Evolutionary conservation across 23 tunicate species (phyloP).

Genomic region (Styela clava): DNA sequence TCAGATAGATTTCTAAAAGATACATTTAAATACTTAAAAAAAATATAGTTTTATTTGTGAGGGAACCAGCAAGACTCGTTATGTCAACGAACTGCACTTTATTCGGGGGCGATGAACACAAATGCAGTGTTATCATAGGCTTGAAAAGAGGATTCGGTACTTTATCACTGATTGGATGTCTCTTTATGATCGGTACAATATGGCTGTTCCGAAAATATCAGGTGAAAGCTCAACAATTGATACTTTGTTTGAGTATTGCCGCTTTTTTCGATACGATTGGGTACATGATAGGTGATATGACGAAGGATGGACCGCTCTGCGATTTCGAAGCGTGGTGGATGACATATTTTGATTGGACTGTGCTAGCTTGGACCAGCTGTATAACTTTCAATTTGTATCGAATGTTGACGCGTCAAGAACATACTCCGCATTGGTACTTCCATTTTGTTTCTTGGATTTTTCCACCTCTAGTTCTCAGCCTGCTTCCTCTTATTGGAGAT

Average conservation of each 20-base stretch:
- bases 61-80: no score
- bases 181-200: conserved; percentile 58
- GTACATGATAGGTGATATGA: conserved; percentile 79
- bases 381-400: conserved; percentile 78
- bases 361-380: conserved; percentile 73
- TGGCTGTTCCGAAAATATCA: conserved; percentile 38
- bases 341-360: conserved; percentile 95
- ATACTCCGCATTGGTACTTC: conserved; percentile 44
- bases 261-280: conserved; percentile 92
- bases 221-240: conserved; percentile 61
- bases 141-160: conserved; percentile 69
- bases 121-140: conserved; percentile 65
- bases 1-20: no score
- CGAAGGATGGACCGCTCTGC: conserved; percentile 71
- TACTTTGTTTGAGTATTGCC: conserved; percentile 81
- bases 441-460: conserved; percentile 66
- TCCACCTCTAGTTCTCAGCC: conserved; percentile 66
- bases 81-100: conserved; percentile 36
- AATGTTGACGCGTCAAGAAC: conserved; percentile 34
- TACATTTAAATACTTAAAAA: no score
- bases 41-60: no score
- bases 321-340: conserved; percentile 96
- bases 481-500: conserved; percentile 83
- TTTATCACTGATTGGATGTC: conserved; percentile 74
- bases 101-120: conserved; percentile 43